Evolutionary conservation across 2,113 vertebrate species (phyloP).

Genomic region (Trichechus manatus): DNA sequence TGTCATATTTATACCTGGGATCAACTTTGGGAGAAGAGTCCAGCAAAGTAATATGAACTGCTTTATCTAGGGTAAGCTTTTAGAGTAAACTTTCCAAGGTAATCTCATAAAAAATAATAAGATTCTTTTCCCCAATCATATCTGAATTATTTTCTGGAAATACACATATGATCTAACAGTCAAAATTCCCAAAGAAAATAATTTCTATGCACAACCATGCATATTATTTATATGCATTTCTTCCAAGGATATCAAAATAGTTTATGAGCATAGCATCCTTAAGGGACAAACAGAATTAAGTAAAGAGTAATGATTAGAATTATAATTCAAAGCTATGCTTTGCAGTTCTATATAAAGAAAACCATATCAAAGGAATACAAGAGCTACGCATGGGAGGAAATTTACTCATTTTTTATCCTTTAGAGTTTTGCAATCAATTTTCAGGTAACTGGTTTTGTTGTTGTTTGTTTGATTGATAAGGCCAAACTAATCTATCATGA

Average conservation of each 20-base stretch:
- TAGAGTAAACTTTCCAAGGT: not conserved
- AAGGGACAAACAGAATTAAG: not conserved
- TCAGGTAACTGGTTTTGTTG: not conserved
- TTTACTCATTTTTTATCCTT: not conserved
- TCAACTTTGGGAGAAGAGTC: not conserved
- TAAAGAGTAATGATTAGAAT: not conserved
- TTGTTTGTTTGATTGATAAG: not conserved
- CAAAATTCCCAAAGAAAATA: slow-evolving; percentile 33
- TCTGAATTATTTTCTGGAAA: not conserved
- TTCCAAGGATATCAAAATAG: not conserved
- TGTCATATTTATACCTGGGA: not conserved
- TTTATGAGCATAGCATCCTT: not conserved
- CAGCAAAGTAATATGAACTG: not conserved
- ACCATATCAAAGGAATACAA: not conserved
- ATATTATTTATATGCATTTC: slow-evolving; percentile 9
- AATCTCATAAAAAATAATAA: not conserved
- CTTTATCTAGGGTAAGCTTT: not conserved
- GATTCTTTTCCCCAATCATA: not conserved
- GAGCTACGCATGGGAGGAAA: not conserved
- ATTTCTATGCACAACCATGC: not conserved
- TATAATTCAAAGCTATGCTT: not conserved
- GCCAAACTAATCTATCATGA: too few species aligned
- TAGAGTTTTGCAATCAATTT: not conserved
- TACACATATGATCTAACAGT: not conserved
- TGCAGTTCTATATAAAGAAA: not conserved